These are phyloP conservation scores for Nomada fucata DNA, from an alignment of 2,888 invertebrate genomes.

Conservation along the genomic window DNA sequence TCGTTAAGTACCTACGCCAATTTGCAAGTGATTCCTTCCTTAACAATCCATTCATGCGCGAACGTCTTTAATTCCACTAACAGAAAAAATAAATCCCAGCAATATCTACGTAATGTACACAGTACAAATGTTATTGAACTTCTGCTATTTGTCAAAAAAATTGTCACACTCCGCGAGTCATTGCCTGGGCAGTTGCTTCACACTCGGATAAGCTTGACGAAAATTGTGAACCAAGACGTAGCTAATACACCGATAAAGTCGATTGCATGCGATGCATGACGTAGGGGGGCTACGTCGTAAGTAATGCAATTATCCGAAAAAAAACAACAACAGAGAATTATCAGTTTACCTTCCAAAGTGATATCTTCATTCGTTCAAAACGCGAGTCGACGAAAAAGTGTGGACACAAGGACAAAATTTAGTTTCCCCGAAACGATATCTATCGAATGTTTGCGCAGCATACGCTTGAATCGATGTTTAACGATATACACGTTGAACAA, in stretches of 20 bases:
- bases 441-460: background rate
- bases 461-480: conserved; percentile 4
- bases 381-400: background rate
- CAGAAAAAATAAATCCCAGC: background rate
- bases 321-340: background rate
- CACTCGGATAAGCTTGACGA: conserved; percentile 8
- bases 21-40: background rate
- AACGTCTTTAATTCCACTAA: background rate
- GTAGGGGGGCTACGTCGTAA: background rate
- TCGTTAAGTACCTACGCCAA: background rate
- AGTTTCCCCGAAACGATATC: background rate
- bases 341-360: background rate
- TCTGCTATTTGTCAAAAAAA: conserved; percentile 2
- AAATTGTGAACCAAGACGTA: background rate
- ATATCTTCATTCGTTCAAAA: background rate
- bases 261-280: background rate
- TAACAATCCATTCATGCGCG: background rate
- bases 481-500: background rate
- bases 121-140: conserved; percentile 4
- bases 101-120: background rate
- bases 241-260: conserved; percentile 2
- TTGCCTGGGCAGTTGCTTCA: background rate
- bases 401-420: conserved; percentile 1
- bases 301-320: background rate
- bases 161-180: background rate